A percentile compares a stretch with the other conserved stretches of the same genome.
Evolutionary conservation across 2,888 invertebrate genomes (phyloP).

Genomic region (Heteromurus nitidus): DNA sequence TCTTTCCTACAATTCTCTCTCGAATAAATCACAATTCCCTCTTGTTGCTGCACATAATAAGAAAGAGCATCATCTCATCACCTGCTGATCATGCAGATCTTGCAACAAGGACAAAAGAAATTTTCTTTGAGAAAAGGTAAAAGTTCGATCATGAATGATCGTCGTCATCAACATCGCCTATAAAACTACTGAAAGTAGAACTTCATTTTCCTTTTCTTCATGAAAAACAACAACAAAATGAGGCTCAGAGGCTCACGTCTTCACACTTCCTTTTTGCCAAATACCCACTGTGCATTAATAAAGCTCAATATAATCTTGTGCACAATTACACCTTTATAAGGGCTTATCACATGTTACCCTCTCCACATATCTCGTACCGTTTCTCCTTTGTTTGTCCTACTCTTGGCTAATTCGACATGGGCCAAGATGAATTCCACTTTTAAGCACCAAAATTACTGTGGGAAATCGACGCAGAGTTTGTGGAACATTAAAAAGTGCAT

Average conservation of each 20-base stretch:
- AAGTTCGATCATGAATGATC: conserved; percentile 27
- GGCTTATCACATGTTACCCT: too few relatives aligned
- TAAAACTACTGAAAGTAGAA: conserved; percentile 41
- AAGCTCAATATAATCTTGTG: too few relatives aligned
- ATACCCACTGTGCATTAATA: neutral
- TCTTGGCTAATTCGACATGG: too few relatives aligned
- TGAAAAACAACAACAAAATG: neutral
- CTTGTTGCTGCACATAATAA: neutral
- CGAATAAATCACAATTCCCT: conserved; percentile 6
- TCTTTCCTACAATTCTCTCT: neutral
- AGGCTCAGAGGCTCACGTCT: conserved; percentile 23
- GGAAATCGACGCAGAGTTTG: conserved; percentile 25
- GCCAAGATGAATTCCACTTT: too few relatives aligned
- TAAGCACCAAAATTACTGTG: too few relatives aligned
- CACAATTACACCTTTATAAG: neutral
- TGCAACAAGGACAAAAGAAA: neutral
- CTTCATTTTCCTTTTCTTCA: conserved; percentile 25
- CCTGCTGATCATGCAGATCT: neutral
- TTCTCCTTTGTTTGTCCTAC: neutral
- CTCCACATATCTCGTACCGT: neutral
- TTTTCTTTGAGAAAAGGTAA: neutral
- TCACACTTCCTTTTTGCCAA: neutral
- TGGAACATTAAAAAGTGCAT: conserved; percentile 24
- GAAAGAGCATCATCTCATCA: too few relatives aligned
- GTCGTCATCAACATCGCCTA: conserved; percentile 4